Evolutionary conservation across 2,113 vertebrate species (phyloP), one percentile per base, ranked within the genome.

Genomic region (Micronycteris hirsuta): DNA sequence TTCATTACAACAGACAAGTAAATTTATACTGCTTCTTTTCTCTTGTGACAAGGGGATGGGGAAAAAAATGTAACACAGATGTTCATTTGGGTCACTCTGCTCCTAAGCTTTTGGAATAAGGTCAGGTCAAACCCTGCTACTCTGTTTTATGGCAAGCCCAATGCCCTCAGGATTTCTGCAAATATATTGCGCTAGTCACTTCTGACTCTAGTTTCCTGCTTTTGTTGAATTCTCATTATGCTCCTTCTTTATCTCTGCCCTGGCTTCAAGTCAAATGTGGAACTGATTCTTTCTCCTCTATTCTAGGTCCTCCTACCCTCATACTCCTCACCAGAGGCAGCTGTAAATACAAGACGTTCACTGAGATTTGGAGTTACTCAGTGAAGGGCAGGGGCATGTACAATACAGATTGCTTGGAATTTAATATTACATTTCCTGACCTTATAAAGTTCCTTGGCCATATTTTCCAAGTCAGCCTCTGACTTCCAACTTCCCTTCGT

Each of bases 171-270:
- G 87, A 89, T 84, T 97, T 87, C 36, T 89, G 83, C n/a, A 87
- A 9, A 86, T 86, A 19, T 49, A n/a, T 94, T 95, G 43, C 54
- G 80, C 63, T 52, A 15, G 26, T 89, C 80, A 85, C 45, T 87
- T 87, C 74, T 89, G 80, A 68, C 87, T 93, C 80, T 19, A 11
- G 68, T 38, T 77, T 97, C 74, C 84, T 71, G 86, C 43, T 93
- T 80, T 87, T 83, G 47, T 89, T 81, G 92, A 71, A 54, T 87
- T 95, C 58, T 85, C 87, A 45, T 94, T 96, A 81, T 43, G 54
- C 61, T 78, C 14, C 36, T 84, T 33, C 49, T 65, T 85, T 93
- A 24, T 91, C 91, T 82, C 67, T 82, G 31, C 41, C 26, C 61
- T 73, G 83, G 87, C 83, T 93, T 91, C 71, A 6, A 71, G 52